A percentile compares a stretch with the other conserved stretches of the same genome.
Conservation (phyloP, 2,888 invertebrate genomes). For the Dermolepida albohirtum region DNA sequence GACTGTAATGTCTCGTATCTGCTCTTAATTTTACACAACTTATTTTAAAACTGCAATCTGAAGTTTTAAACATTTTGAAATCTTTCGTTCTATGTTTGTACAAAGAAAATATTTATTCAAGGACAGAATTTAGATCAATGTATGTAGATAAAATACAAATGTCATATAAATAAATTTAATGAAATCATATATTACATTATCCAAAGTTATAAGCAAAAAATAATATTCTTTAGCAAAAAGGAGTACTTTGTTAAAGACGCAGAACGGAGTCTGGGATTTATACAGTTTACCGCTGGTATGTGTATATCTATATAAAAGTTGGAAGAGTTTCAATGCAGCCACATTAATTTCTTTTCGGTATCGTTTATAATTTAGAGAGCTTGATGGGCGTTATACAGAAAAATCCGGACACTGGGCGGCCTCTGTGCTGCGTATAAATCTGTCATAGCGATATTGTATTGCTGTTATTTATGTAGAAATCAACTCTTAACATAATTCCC, state of each 20-base stretch:
- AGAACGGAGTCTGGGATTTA: not conserved
- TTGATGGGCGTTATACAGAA: conserved; percentile 63
- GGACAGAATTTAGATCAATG: too few relatives aligned
- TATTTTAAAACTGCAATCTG: too few relatives aligned
- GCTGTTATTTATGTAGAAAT: conserved; percentile 66
- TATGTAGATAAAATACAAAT: too few relatives aligned
- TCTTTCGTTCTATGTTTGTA: too few relatives aligned
- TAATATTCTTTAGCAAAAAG: conserved; percentile 3
- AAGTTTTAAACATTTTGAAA: too few relatives aligned
- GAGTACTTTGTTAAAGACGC: not conserved
- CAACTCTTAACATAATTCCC: conserved; percentile 64
- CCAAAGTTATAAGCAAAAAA: too few relatives aligned
- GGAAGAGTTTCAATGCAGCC: conserved; percentile 41
- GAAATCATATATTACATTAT: too few relatives aligned
- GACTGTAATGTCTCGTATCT: too few relatives aligned
- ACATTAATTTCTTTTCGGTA: conserved; percentile 46
- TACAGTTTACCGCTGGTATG: not conserved
- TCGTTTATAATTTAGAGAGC: conserved; percentile 58
- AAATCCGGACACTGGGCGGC: conserved; percentile 63
- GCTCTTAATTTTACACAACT: too few relatives aligned
- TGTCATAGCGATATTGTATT: conserved; percentile 65
- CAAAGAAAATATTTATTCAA: too few relatives aligned
- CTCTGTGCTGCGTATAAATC: conserved; percentile 64
- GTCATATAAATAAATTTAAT: too few relatives aligned
- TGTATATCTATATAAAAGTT: conserved; percentile 36